phyloP scores from a whole-genome alignment of 2,888 invertebrate species.

The Anthrax anthrax region DNA sequence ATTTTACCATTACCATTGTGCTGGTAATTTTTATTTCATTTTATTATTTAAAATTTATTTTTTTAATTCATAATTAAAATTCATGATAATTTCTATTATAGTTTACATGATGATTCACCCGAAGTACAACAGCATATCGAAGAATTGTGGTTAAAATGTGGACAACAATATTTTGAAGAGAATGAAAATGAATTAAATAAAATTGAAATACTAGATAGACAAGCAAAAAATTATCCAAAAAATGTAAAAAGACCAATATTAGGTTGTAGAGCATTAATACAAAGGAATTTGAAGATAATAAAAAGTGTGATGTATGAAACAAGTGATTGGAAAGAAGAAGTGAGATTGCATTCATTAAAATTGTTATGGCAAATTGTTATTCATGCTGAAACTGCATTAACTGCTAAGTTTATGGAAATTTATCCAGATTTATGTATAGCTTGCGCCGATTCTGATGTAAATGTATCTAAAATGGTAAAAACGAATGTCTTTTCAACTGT shows the following conservation, averaged over 20 bases:
- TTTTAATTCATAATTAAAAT: not conserved
- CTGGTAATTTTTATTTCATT: conserved; percentile 37
- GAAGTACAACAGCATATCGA: conserved; percentile 51
- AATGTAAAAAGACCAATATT: conserved; percentile 62
- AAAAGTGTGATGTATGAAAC: conserved; percentile 26
- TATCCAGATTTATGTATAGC: conserved; percentile 25
- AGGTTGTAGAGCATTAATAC: conserved; percentile 69
- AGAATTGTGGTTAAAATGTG: conserved; percentile 55
- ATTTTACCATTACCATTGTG: conserved; percentile 74
- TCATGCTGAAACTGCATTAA: conserved; percentile 30
- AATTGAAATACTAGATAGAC: conserved; percentile 56
- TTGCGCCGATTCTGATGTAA: conserved; percentile 23
- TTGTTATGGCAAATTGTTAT: conserved; percentile 30
- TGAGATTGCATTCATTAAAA: conserved; percentile 29
- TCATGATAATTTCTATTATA: conserved; percentile 20
- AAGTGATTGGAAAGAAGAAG: conserved; percentile 33
- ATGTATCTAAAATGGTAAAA: conserved; percentile 19
- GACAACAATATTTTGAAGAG: conserved; percentile 65
- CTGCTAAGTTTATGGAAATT: conserved; percentile 30
- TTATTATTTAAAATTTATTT: not conserved
- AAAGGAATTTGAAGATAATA: conserved; percentile 41
- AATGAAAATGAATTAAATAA: conserved; percentile 80
- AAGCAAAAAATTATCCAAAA: conserved; percentile 58
- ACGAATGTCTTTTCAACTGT: no score
- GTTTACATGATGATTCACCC: conserved; percentile 64